Conservation (phyloP, 2,113 vertebrate species). For the Amphiprion ocellaris region DNA sequence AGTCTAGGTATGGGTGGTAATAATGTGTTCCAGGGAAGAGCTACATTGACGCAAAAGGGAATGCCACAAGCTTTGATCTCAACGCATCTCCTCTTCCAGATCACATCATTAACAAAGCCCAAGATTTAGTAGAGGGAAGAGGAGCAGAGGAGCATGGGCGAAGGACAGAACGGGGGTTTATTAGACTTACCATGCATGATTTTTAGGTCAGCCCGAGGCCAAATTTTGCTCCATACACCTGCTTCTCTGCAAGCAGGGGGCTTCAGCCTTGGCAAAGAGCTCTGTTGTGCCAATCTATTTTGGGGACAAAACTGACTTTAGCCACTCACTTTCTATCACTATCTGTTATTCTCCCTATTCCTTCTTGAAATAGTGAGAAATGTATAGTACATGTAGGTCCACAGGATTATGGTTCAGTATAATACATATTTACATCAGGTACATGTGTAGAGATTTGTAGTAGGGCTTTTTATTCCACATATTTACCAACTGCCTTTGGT, state of each 20-base stretch:
- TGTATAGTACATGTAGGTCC: background rate
- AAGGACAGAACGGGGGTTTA: constrained; percentile 50
- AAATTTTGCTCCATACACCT: constrained; percentile 67
- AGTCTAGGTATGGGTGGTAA: constrained; percentile 26
- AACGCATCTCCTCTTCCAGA: constrained; percentile 59
- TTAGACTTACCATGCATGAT: constrained; percentile 58
- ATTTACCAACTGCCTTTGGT: too few relatives aligned
- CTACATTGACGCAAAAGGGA: constrained; percentile 56
- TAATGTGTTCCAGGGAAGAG: constrained; percentile 58
- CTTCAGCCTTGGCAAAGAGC: constrained; percentile 50
- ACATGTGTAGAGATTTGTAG: background rate
- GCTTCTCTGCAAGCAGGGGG: constrained; percentile 52
- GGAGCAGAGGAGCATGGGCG: constrained; percentile 13
- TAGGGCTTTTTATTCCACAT: background rate
- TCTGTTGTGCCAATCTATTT: constrained; percentile 58
- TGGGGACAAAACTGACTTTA: constrained; percentile 41
- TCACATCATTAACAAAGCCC: constrained; percentile 44
- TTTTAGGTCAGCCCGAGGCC: constrained; percentile 77
- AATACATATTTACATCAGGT: too few relatives aligned
- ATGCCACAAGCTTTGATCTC: constrained; percentile 70
- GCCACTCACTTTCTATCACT: constrained; percentile 6
- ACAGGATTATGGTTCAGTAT: background rate
- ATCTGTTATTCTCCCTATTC: background rate
- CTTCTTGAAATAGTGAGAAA: background rate
- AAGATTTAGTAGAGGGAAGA: constrained; percentile 26